Conservation (phyloP, 1,140 invertebrate genomes). For the Eueides isabella region DNA sequence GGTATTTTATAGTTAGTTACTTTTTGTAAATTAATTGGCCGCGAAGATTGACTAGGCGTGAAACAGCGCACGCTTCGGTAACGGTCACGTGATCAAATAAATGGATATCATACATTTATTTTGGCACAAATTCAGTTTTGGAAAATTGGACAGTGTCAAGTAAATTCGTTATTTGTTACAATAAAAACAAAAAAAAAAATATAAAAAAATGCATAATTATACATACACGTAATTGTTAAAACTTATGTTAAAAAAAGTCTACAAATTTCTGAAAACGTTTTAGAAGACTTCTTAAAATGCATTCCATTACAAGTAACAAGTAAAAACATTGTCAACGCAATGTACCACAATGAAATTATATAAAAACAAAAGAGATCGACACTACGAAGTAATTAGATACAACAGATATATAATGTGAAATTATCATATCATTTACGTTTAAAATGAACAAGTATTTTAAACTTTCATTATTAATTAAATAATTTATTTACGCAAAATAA, state of each 20-base stretch:
- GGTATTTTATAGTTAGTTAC: background rate
- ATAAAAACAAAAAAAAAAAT: background rate
- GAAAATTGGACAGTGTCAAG: background rate
- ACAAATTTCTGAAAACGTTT: background rate
- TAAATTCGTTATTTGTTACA: background rate
- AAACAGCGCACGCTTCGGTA: conserved; percentile 12
- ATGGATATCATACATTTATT: background rate
- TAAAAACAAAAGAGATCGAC: background rate
- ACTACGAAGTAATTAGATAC: background rate
- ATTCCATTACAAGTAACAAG: background rate
- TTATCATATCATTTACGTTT: too few relatives aligned
- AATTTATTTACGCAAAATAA: too few relatives aligned
- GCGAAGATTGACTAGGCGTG: conserved; percentile 14
- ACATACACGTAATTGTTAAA: background rate
- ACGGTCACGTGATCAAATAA: background rate
- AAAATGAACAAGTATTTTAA: too few relatives aligned
- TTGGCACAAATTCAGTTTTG: background rate
- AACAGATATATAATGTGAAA: background rate
- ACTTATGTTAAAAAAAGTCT: background rate
- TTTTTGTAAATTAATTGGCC: background rate
- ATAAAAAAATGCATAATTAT: background rate
- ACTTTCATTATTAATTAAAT: too few relatives aligned
- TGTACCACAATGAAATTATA: background rate
- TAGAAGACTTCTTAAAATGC: background rate
- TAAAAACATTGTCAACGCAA: background rate